Conservation (phyloP, 2,888 invertebrate genomes). For the Molorchus minor region DNA sequence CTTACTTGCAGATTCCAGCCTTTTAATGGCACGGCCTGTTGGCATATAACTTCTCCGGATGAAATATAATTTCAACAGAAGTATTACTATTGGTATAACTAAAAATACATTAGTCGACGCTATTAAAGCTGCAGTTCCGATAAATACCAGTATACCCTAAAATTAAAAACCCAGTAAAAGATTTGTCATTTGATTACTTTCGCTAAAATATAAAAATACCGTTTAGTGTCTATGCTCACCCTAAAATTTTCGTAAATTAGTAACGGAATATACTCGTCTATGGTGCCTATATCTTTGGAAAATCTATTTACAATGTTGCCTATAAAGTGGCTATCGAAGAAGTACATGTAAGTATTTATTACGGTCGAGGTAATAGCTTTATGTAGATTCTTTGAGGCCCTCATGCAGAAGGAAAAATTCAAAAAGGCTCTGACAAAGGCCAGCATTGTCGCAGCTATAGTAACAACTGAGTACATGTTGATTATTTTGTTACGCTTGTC, state of each 20-base stretch:
- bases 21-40: conserved; percentile 78
- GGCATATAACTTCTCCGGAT: conserved; percentile 75
- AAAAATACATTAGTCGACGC: conserved; percentile 75
- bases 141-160: conserved; percentile 67
- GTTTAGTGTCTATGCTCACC: conserved; percentile 33
- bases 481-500: conserved; percentile 31
- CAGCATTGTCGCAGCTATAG: conserved; percentile 31
- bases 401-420: conserved; percentile 45
- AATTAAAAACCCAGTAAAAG: conserved; percentile 35
- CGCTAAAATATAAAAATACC: neutral
- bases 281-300: conserved; percentile 74
- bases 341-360: conserved; percentile 66
- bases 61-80: conserved; percentile 72
- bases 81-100: conserved; percentile 71
- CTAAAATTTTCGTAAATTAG: conserved; percentile 45
- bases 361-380: conserved; percentile 67
- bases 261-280: conserved; percentile 64
- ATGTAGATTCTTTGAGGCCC: conserved; percentile 63
- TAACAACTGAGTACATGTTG: conserved; percentile 37
- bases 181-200: neutral
- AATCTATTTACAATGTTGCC: conserved; percentile 67
- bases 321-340: conserved; percentile 56
- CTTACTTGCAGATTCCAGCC: conserved; percentile 76
- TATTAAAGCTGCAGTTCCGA: conserved; percentile 69
- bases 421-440: conserved; percentile 36